Evolutionary conservation across 2,888 invertebrate species (phyloP).

Genomic region (Lepidocyrtinus sp.): DNA sequence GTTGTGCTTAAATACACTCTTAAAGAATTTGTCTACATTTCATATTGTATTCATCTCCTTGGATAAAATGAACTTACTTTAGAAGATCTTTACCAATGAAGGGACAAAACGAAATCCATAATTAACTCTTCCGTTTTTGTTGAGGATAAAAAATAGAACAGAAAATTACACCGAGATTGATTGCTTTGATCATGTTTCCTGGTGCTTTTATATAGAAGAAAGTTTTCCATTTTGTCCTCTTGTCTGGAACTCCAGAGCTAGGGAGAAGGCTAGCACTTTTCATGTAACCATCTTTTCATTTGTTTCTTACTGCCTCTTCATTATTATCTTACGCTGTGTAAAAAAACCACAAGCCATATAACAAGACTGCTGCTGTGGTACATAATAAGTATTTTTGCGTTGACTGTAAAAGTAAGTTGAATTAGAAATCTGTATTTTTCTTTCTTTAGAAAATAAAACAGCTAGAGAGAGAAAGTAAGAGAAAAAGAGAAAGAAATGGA

Average conservation of each 20-base stretch:
- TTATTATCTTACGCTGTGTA: not conserved
- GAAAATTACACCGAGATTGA: slow-evolving; percentile 65
- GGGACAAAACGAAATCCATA: slow-evolving; percentile 44
- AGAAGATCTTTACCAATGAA: not conserved
- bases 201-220: slow-evolving; percentile 13
- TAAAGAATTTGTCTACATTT: no score
- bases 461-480: not conserved
- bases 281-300: slow-evolving; percentile 30
- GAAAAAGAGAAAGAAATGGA: slow-evolving; percentile 21
- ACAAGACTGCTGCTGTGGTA: not conserved
- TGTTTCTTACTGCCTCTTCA: slow-evolving; percentile 17
- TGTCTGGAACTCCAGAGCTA: no score
- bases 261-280: not conserved
- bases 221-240: slow-evolving; percentile 34
- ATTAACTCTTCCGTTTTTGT: slow-evolving; percentile 60
- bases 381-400: not conserved
- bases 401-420: not conserved
- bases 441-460: not conserved
- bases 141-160: slow-evolving; percentile 31
- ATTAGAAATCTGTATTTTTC: slow-evolving; percentile 17
- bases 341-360: not conserved
- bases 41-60: not conserved
- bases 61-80: slow-evolving; percentile 1
- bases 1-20: no score
- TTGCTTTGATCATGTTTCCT: slow-evolving; percentile 61